phyloP scores from a whole-genome alignment of 2,113 vertebrate genomes.

The Echinops telfairi region DNA sequence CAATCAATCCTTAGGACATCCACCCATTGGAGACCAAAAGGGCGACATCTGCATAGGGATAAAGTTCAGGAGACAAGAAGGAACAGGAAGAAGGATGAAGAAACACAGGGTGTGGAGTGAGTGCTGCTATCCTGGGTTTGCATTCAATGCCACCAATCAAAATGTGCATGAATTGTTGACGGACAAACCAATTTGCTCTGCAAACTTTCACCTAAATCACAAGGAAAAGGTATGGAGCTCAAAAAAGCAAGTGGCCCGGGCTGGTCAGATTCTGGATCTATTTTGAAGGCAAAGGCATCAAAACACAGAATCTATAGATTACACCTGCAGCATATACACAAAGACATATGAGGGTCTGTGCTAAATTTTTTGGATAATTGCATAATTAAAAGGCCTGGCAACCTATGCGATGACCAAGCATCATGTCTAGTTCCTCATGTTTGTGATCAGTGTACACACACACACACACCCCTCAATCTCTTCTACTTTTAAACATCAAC shows the following conservation, averaged over 20 bases:
- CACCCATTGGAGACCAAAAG: no score
- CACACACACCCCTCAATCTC: not conserved
- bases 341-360: not conserved
- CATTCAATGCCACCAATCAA: no score
- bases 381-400: not conserved
- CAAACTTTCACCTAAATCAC: no score
- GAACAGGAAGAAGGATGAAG: no score
- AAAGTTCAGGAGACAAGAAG: no score
- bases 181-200: no score
- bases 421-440: not conserved
- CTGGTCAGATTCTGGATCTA: not conserved
- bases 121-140: no score
- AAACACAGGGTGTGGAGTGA: no score
- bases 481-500: not conserved
- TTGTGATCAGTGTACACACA: not conserved
- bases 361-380: not conserved
- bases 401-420: not conserved
- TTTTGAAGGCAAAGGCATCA: slow-evolving; percentile 1
- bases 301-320: not conserved
- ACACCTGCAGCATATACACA: not conserved
- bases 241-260: not conserved
- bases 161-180: no score
- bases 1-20: no score
- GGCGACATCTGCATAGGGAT: no score
- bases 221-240: no score